Evolutionary conservation across 2,113 vertebrate species (phyloP), one percentile per base, ranked within the genome.

Genomic region (Alethe castanea): DNA sequence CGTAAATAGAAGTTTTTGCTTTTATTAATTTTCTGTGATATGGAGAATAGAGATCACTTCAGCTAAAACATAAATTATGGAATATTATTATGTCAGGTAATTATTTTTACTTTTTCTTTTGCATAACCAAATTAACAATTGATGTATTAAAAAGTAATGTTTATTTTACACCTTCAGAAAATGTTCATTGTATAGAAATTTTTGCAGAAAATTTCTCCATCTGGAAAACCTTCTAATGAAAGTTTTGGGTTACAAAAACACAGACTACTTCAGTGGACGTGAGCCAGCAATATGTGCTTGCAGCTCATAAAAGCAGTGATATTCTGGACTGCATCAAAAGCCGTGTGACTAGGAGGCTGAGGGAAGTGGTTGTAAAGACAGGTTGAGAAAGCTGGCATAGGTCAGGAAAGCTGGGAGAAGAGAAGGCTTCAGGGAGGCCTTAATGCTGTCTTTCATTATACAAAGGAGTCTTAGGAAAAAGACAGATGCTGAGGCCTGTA

Each of bases 341-440:
- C 20, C 57, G 3, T 0, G 0, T 50, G 35, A 5, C 6, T 80
- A 67, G 18, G 10, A 66, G 31, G 22, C 20, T 1, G 6, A 74
- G 19, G 9, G 35, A 62, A 11, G 36, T 19, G 26, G 17, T 40
- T 62, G 11, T 53, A 61, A 89, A 56, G 23, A 83, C 7, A 76
- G 19, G 5, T 18, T 66, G n/a, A 50, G 28, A 62, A 35, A 61
- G 7, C 0, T 65, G 36, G 2, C 6, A 9, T 31, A 71, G 1
- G 33, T 79, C 5, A 52, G 36, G 71, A 42, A 24, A 85, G 4
- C 9, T 28, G 48, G 18, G 26, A 66, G 26, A 52, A 73, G 18
- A 61, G 16, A 69, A 85, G 23, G 23, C 3, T 62, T 7, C 2
- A 3, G 29, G 14, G 12, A 74, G 9, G 74, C 4, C 12, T 82